A percentile compares a stretch with the other conserved stretches of the same genome.
These are phyloP conservation scores for Pandion haliaetus DNA, from an alignment of 2,113 vertebrate genomes.

Conservation along the genomic window DNA sequence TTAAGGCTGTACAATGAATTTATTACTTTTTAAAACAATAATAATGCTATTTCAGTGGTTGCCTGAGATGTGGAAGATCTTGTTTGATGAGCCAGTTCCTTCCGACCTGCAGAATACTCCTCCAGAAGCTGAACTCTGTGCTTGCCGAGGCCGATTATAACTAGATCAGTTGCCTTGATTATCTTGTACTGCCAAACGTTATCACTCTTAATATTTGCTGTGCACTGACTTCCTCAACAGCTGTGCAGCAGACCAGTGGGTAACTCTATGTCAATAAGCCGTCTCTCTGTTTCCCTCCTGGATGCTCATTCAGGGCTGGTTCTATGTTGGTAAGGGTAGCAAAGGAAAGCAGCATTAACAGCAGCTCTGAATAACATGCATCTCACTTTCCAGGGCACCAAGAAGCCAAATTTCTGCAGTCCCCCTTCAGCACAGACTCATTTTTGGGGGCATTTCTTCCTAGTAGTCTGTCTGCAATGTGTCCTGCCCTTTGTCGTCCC, in stretches of 20 bases:
- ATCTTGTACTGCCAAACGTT: not conserved
- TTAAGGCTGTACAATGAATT: not conserved
- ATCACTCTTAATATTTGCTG: not conserved
- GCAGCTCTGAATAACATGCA: not conserved
- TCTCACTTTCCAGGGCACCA: not conserved
- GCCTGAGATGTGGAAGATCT: not conserved
- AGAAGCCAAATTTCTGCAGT: not conserved
- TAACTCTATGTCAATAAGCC: not conserved
- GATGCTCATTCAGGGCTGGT: not conserved
- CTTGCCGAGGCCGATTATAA: not conserved
- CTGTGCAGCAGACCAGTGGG: not conserved
- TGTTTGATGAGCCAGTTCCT: not conserved
- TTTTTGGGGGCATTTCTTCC: not conserved
- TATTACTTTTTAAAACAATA: not conserved
- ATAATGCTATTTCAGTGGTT: not conserved
- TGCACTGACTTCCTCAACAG: not conserved
- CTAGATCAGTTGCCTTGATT: not conserved
- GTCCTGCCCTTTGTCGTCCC: not conserved
- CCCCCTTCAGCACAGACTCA: not conserved
- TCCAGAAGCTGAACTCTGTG: not conserved
- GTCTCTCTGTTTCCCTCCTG: not conserved
- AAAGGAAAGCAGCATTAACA: not conserved
- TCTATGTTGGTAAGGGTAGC: rapidly evolving
- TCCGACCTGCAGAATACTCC: not conserved
- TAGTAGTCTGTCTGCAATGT: rapidly evolving